Evolutionary conservation across 1,140 invertebrate species (phyloP).

Genomic region (Cyclina sinensis): DNA sequence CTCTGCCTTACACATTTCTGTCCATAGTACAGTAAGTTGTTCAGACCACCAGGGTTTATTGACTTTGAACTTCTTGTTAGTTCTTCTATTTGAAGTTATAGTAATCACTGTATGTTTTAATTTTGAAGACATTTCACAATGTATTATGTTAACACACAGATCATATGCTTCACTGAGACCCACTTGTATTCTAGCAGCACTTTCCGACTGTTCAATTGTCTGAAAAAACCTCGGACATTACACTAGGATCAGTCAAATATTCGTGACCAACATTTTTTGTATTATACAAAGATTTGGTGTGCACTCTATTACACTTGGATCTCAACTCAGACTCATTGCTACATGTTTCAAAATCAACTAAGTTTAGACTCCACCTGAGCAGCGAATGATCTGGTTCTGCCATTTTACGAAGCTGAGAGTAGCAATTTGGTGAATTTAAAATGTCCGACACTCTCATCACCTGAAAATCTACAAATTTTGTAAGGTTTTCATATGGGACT

Average conservation of each 20-base stretch:
- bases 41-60: not conserved
- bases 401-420: not conserved
- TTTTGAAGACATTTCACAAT: not conserved
- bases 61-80: not conserved
- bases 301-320: not conserved
- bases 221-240: not conserved
- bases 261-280: not conserved
- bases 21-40: not conserved
- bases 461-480: conserved; percentile 19
- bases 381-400: conserved; percentile 36
- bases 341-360: not conserved
- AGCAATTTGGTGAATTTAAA: not conserved
- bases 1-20: not conserved
- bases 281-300: not conserved
- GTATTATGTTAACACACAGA: not conserved
- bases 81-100: not conserved
- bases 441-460: not conserved
- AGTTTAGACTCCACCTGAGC: not conserved
- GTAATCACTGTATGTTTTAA: not conserved
- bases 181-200: not conserved
- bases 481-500: conserved; percentile 26
- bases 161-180: not conserved
- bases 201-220: not conserved
- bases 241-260: not conserved
- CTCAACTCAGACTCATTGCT: not conserved